These are phyloP conservation scores for Lithosia quadra DNA, from an alignment of 2,888 invertebrate species.

Conservation along the genomic window DNA sequence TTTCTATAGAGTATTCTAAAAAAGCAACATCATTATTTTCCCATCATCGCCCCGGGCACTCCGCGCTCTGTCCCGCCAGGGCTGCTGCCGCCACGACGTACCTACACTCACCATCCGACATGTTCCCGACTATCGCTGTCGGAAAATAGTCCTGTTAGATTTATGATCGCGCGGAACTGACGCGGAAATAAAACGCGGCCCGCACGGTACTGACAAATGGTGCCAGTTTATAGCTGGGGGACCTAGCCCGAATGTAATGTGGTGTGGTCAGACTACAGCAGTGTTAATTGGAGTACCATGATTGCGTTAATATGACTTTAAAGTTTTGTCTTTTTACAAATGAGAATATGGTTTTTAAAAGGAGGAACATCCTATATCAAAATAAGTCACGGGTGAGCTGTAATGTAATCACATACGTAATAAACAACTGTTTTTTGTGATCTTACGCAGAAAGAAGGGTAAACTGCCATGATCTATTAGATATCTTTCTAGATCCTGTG, in stretches of 20 bases:
- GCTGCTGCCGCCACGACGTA: neutral
- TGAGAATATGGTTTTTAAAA: too few species aligned
- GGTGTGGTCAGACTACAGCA: too few species aligned
- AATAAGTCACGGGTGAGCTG: too few species aligned
- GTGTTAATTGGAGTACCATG: too few species aligned
- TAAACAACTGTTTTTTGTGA: too few species aligned
- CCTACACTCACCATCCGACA: slow-evolving; percentile 7
- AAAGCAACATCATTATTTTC: slow-evolving; percentile 15
- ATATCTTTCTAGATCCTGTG: too few species aligned
- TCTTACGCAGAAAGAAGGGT: too few species aligned
- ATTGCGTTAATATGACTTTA: too few species aligned
- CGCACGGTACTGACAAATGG: slow-evolving; percentile 32
- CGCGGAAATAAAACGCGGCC: slow-evolving; percentile 45
- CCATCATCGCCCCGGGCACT: slow-evolving; percentile 6
- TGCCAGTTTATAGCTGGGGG: slow-evolving; percentile 25
- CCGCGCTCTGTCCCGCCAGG: neutral
- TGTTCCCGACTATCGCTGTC: slow-evolving; percentile 7
- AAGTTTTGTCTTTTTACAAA: too few species aligned
- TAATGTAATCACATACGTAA: too few species aligned
- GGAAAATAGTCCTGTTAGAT: slow-evolving; percentile 36
- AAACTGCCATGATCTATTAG: too few species aligned
- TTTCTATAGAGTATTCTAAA: slow-evolving; percentile 12
- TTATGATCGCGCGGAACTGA: slow-evolving; percentile 28
- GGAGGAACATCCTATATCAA: too few species aligned
- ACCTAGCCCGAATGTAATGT: neutral